phyloP scores from a whole-genome alignment of 2,113 vertebrate species.

The Antennarius striatus region DNA sequence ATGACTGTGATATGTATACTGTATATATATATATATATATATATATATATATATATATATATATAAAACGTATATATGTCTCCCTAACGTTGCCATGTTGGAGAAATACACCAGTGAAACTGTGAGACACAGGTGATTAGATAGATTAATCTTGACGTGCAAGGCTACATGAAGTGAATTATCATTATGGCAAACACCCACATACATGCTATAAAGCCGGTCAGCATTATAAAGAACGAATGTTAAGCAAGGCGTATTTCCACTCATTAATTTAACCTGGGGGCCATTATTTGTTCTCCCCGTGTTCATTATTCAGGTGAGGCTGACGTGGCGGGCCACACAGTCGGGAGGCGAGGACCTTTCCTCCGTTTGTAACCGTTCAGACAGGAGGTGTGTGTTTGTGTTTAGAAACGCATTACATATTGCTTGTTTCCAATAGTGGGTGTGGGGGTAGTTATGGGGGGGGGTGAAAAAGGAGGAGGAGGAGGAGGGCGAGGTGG shows the following conservation, averaged over 20 bases:
- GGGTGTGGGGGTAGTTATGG: slow-evolving; percentile 15
- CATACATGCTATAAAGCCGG: slow-evolving; percentile 53
- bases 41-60: too few species aligned
- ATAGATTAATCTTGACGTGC: slow-evolving; percentile 61
- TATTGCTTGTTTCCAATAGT: slow-evolving; percentile 41
- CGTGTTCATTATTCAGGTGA: slow-evolving; percentile 75
- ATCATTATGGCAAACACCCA: slow-evolving; percentile 68
- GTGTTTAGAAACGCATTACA: slow-evolving; percentile 61
- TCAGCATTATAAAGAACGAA: slow-evolving; percentile 55
- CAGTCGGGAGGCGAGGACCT: slow-evolving; percentile 57
- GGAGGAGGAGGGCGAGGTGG: slow-evolving; percentile 19
- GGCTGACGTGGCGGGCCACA: slow-evolving; percentile 61
- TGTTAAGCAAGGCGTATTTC: slow-evolving; percentile 56
- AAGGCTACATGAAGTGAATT: slow-evolving; percentile 65
- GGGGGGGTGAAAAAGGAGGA: slow-evolving; percentile 2
- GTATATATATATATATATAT: too few species aligned
- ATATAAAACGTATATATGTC: too few species aligned
- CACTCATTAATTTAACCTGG: slow-evolving; percentile 75
- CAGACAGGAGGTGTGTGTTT: slow-evolving; percentile 56
- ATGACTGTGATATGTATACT: too few species aligned
- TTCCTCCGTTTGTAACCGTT: slow-evolving; percentile 66
- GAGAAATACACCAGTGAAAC: slow-evolving; percentile 26
- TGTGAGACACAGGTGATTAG: slow-evolving; percentile 62
- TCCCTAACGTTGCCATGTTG: slow-evolving; percentile 4
- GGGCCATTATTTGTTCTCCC: slow-evolving; percentile 74